Base-by-base conservation (phyloP, 2,113 vertebrate genomes). In the Psittacara wagleri region DNA sequence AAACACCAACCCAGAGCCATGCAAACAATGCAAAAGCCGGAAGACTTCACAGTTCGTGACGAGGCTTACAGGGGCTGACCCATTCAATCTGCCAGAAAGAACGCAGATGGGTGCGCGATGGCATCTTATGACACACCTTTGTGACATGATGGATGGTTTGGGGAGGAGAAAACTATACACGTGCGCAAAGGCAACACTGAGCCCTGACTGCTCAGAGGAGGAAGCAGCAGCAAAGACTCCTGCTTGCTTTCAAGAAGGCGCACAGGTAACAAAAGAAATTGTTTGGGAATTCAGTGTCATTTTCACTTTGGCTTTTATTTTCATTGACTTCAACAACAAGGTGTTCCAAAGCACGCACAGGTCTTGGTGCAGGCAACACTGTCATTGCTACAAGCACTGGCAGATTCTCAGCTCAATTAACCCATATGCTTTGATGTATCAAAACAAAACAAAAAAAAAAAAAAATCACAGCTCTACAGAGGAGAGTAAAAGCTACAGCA, bases 291-390 rank as follows among this genome's bases (percentile, higher is more conserved):
- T 72, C 74, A 49, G 55, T 17, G 13, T 90, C 5, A 64, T 92
- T 94, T 91, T 57, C 84, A 96, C 49, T 89, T 84, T 54, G 90
- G 76, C 75, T 96, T 97, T 97, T 97, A 97, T 97, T 97, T 96
- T 78, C 87, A 90, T 43, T 27, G 70, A 95, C 95, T 95, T 96
- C 86, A 88, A 96, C 95, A 94, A 97, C 90, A 96, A 85, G 77
- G 88, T 84, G 72, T 95, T 85, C 89, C 84, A 94, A 91, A 94
- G 95, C 93, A 92, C 86, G 59, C 41, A 20, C 15, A 64, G 44
- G 28, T 76, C 81, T 81, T 64, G 61, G 92, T 83, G 70, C 66
- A 93, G 89, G 88, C 92, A 95, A 83, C 91, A 90, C 73, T 84
- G 94, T 92, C 92, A 94, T 95, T 95, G 94, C 96, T 93, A 97